These are phyloP conservation scores for Hemicrepidius hirtus DNA, from an alignment of 2,888 invertebrate species.

Conservation along the genomic window DNA sequence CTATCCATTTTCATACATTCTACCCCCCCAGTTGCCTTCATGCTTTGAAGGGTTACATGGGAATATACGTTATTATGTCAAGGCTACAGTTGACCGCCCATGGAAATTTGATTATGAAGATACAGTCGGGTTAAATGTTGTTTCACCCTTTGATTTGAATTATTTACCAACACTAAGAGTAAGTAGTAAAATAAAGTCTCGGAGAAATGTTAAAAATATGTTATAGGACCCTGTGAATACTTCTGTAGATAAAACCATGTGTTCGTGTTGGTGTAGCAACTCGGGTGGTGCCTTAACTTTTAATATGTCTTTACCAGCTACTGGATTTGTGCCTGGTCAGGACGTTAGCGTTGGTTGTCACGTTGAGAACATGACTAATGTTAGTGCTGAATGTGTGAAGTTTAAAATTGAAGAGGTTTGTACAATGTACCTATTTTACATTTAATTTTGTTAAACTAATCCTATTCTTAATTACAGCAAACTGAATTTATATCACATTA, in stretches of 20 bases:
- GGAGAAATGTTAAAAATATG: no score
- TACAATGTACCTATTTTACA: not conserved
- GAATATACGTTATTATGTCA: constrained; percentile 60
- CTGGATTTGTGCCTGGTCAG: constrained; percentile 87
- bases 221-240: constrained; percentile 14
- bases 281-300: constrained; percentile 40
- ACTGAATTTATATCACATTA: constrained; percentile 33
- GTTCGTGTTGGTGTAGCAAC: constrained; percentile 44
- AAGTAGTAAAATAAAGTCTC: constrained; percentile 15
- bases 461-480: constrained; percentile 35
- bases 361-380: constrained; percentile 81
- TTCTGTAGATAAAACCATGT: constrained; percentile 42
- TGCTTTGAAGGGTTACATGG: constrained; percentile 62
- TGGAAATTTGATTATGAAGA: constrained; percentile 65
- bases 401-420: constrained; percentile 30
- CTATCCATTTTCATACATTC: constrained; percentile 61
- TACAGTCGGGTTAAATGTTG: constrained; percentile 60
- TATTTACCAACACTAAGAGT: constrained; percentile 46
- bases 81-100: constrained; percentile 63
- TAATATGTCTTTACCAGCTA: constrained; percentile 32
- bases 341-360: constrained; percentile 81
- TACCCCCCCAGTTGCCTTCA: constrained; percentile 63
- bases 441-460: no score
- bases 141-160: constrained; percentile 62
- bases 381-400: constrained; percentile 32